Percentiles rank a stretch among this genome's conserved stretches.
Conservation (phyloP, 2,113 vertebrate species). For the Protobothrops mucrosquamatus region DNA sequence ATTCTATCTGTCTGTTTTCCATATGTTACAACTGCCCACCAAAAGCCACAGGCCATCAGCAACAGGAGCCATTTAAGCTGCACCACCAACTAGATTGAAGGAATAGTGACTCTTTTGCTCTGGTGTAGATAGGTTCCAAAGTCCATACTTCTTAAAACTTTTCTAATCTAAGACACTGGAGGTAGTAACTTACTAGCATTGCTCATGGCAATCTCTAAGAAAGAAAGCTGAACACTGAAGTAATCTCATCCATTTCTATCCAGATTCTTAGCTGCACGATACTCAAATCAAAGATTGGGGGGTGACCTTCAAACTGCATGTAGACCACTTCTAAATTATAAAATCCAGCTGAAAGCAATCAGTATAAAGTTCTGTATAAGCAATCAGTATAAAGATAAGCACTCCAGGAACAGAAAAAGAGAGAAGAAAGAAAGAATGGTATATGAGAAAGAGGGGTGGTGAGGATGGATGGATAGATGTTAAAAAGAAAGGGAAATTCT, state of each 20-base stretch:
- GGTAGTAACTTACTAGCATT: background rate
- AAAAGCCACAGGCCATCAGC: background rate
- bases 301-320: background rate
- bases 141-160: background rate
- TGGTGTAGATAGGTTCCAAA: background rate
- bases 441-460: background rate
- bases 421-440: background rate
- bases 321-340: background rate
- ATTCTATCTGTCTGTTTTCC: background rate
- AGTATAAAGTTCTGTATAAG: background rate
- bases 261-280: background rate
- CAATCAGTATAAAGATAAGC: background rate
- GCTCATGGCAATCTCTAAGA: background rate
- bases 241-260: background rate
- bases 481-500: background rate
- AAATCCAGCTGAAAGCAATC: background rate
- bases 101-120: no score
- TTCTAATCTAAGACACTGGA: background rate
- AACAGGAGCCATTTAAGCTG: background rate
- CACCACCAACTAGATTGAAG: background rate
- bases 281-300: background rate
- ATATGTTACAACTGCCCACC: background rate
- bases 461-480: background rate
- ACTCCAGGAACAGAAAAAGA: background rate
- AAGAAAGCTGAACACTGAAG: background rate